These are phyloP conservation scores for Gymnothorax javanicus DNA, from an alignment of 2,797 vertebrate species.

Conservation along the genomic window DNA sequence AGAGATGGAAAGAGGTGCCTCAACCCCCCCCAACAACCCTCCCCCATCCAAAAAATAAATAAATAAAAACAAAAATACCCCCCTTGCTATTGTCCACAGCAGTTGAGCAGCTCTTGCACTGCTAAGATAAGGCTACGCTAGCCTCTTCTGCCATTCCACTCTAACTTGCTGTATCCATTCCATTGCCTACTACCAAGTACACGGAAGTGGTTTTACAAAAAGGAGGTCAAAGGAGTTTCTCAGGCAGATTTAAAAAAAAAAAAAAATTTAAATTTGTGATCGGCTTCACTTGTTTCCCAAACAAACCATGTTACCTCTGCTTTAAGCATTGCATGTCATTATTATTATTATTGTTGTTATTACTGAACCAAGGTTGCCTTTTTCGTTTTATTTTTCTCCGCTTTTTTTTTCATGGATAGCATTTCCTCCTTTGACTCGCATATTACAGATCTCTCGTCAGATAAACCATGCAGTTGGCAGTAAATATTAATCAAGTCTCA, in stretches of 20 bases:
- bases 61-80: slow-evolving; percentile 48
- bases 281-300: slow-evolving; percentile 64
- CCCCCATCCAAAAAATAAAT: neutral
- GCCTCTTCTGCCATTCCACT: neutral
- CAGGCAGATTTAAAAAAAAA: slow-evolving; percentile 77
- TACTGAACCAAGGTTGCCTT: slow-evolving; percentile 61
- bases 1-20: slow-evolving; percentile 21
- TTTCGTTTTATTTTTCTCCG: slow-evolving; percentile 29
- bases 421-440: slow-evolving; percentile 44
- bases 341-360: slow-evolving; percentile 47
- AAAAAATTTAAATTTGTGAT: slow-evolving; percentile 68
- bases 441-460: slow-evolving; percentile 48
- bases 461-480: slow-evolving; percentile 47
- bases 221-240: slow-evolving; percentile 80
- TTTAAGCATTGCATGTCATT: slow-evolving; percentile 61
- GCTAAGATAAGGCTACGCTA: neutral
- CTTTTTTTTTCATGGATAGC: slow-evolving; percentile 54
- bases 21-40: neutral
- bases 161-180: slow-evolving; percentile 53
- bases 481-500: slow-evolving; percentile 43
- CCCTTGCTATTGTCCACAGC: slow-evolving; percentile 30
- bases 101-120: neutral
- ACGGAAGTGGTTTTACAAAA: slow-evolving; percentile 64
- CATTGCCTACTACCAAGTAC: slow-evolving; percentile 58
- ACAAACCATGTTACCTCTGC: slow-evolving; percentile 72